Percentiles rank a stretch among this genome's conserved stretches.
These are phyloP conservation scores for Solea senegalensis DNA, from an alignment of 2,113 vertebrate genomes.

Conservation along the genomic window DNA sequence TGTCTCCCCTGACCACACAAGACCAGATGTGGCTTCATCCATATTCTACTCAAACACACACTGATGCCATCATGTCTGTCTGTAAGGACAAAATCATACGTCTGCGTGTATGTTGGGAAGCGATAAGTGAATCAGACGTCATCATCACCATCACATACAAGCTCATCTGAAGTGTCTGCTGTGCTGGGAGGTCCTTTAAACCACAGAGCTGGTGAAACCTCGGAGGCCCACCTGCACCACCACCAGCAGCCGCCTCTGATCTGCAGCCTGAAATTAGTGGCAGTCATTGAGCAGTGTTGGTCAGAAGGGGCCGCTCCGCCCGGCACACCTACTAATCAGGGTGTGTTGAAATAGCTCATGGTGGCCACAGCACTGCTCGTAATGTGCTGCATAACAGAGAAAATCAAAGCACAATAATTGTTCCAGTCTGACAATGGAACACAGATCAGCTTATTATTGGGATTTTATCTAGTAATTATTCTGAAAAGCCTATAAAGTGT, in stretches of 20 bases:
- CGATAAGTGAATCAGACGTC: too few species aligned
- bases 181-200: slow-evolving; percentile 23
- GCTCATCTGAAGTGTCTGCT: slow-evolving; percentile 34
- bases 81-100: too few species aligned
- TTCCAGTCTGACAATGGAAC: slow-evolving; percentile 45
- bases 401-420: slow-evolving; percentile 59
- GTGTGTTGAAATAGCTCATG: slow-evolving; percentile 71
- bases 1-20: too few species aligned
- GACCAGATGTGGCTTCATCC: too few species aligned
- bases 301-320: slow-evolving; percentile 58
- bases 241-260: slow-evolving; percentile 54
- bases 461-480: slow-evolving; percentile 16
- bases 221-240: slow-evolving; percentile 39
- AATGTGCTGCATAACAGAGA: slow-evolving; percentile 35
- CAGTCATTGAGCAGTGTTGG: slow-evolving; percentile 59
- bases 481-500: background rate
- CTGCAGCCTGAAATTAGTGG: slow-evolving; percentile 74
- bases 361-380: slow-evolving; percentile 59
- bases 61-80: too few species aligned
- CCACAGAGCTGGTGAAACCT: slow-evolving; percentile 25
- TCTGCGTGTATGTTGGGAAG: too few species aligned
- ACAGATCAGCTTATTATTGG: slow-evolving; percentile 23
- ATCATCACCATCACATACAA: slow-evolving; percentile 36
- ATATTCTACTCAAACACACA: too few species aligned
- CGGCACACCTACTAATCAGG: slow-evolving; percentile 77